Evolutionary conservation across 2,113 vertebrate genomes (phyloP), one percentile per base, ranked within the genome.

Genomic region (Hassar affinis): DNA sequence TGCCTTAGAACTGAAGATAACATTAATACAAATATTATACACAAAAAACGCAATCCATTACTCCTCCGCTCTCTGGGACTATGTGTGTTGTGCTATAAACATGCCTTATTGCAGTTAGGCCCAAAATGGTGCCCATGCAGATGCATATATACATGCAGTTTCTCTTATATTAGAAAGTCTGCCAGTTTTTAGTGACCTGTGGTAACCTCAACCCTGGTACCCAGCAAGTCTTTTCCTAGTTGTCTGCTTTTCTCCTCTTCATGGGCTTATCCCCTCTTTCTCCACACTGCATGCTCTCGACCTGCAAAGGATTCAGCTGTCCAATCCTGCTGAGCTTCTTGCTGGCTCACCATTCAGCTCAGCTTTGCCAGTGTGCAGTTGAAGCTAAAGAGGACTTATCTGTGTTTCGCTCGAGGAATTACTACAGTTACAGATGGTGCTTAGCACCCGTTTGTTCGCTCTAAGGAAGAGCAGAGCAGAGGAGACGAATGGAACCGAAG

Each of bases 391-490:
- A 84, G 64, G 83, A 79, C 76, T 84, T 84, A 84, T 72, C 82
- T 78, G 76, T 72, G 76, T 72, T 79, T 84, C 64, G 77, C 83
- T 84, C 72, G 64, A 84, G 66, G 83, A 84, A 84, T 84, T 84
- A 84, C 76, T 84, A 62, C 83, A 79, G 71, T 84, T 84, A 84
- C 83, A 84, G 83, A 84, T 84, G 83, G 76, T 78, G 64, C 83
- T 84, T 84, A 84, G 82, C 59, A 59, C 64, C 64, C 12, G 76
- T 66, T 71, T 52, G n/a, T 38, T 69, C n/a, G 14, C 76, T 79
- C 62, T 22, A 56, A 30, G 62, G 82, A 78, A 25, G 25, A 84
- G 82, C 62, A 27, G 42, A 72, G 77, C 62, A 38, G 71, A n/a
- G 42, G 71, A 81, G 57, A 51, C 61, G 35, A 66, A 80, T 51